Evolutionary conservation across 1,140 invertebrate species (phyloP), one percentile per base, ranked within the genome.

Genomic region (Eueides isabella): DNA sequence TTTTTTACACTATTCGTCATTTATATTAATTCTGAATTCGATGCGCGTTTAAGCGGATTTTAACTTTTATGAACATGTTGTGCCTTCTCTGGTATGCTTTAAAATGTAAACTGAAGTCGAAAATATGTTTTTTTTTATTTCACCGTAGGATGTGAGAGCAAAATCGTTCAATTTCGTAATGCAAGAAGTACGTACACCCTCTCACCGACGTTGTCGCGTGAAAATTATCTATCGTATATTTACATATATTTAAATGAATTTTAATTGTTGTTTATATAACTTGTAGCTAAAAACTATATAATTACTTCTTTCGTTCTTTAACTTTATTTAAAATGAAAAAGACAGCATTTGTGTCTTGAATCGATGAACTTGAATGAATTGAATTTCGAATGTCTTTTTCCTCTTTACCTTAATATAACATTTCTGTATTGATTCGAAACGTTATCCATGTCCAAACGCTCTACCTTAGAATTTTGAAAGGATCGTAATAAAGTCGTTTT

Each of bases 81-180:
- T 26, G 48, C 19, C 19, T 55, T 55, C 19, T 44, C 2, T 48
- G n/a, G 6, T 19, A 48, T 19, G n/a, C n/a, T n/a, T n/a, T 48
- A 19, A 0, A 48, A n/a, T 44, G 1, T 44, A n/a, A n/a, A 19
- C 19, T 2, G 41, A 6, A 7, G 5, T n/a, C 19, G n/a, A 48
- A 19, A 2, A 23, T 9, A 44, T 44, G 1, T 55, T 55, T 55
- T 23, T 55, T 55, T 55, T 12, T 55, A 55, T 55, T 55, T 55
- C 48, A 55, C 23, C 9, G 38, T 65, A 76, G 65, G 31, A 76
- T 68, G 75, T 76, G 69, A 72, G 72, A 76, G 70, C 28, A 35
- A 72, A 75, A 23, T 67, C 48, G 31, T 16, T 76, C 28, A 61
- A 68, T 69, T 72, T 72, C 70, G 72, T 74, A 71, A 77, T 66